Base-by-base conservation (phyloP, 1,140 invertebrate genomes). In the Atta cephalotes region DNA sequence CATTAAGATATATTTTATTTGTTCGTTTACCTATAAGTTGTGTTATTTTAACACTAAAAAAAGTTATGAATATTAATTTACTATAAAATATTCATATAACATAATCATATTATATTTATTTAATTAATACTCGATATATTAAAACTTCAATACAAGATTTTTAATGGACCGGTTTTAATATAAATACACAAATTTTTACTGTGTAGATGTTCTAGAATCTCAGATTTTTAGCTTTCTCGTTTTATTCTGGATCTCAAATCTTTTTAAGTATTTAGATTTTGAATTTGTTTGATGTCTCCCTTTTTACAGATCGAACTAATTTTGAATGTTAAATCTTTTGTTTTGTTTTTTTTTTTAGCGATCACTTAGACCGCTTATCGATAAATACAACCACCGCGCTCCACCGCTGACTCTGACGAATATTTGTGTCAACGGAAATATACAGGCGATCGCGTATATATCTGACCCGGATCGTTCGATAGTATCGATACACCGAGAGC, bases 371-470 rank as follows among this genome's bases (percentile, higher is more conserved):
- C 39, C 56, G 58, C 21, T 78, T 63, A 63, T 60, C n/a, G 35
- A 76, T 28, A 63, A 78, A 63, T 63, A 21, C 51, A 62, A 60
- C 35, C 49, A 6, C 78, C 3, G 35, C 66, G 51, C 25, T 39
- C 66, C 39, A 35, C 35, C 56, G 4, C 14, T 25, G 80, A 35
- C 70, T 71, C 28, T 45, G 80, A 51, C 56, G 56, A 74, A 84
- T 84, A 84, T 84, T 84, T 74, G 80, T 84, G 80, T 84, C 80
- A 84, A 62, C 39, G 70, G 68, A 76, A 84, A 84, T 82, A 62
- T 71, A 84, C 39, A 60, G 56, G 68, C 71, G 28, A 76, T 56
- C 56, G 39, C 56, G 80, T 51, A 63, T 74, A 62, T 84, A 84
- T 74, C 56, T 84, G 71, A 25, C 39, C 25, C 56, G 80, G n/a